Evolutionary conservation across 2,113 vertebrate species (phyloP).

Genomic region (Hymenochirus boettgeri): DNA sequence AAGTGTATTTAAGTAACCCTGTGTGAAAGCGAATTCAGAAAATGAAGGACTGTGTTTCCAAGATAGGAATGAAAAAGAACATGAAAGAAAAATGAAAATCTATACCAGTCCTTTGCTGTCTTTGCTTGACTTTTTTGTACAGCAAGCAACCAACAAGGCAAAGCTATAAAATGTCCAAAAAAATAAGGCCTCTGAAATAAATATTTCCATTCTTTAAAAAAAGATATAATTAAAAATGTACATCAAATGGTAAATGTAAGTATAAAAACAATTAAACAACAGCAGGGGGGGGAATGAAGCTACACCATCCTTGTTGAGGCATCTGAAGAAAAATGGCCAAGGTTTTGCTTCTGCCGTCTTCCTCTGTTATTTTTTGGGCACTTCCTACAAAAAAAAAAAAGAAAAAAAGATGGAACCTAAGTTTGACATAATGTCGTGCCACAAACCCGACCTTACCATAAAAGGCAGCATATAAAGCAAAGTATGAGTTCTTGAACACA

Average conservation of each 20-base stretch:
- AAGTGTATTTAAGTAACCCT: slow-evolving; percentile 68
- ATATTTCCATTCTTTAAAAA: slow-evolving; percentile 83
- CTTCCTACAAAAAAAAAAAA: slow-evolving; percentile 68
- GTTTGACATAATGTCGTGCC: too few relatives aligned
- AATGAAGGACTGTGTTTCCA: slow-evolving; percentile 30
- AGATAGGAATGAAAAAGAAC: slow-evolving; percentile 59
- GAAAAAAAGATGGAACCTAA: slow-evolving; percentile 42
- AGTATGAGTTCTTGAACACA: too few relatives aligned
- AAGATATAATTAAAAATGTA: slow-evolving; percentile 77
- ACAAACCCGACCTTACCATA: too few relatives aligned
- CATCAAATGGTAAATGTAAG: slow-evolving; percentile 79
- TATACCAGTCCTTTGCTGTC: slow-evolving; percentile 67
- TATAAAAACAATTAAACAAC: slow-evolving; percentile 67
- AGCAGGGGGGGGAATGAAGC: slow-evolving; percentile 47
- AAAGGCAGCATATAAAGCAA: too few relatives aligned
- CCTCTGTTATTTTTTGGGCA: slow-evolving; percentile 93
- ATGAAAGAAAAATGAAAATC: slow-evolving; percentile 59
- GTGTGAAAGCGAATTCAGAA: slow-evolving; percentile 68
- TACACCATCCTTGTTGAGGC: slow-evolving; percentile 94
- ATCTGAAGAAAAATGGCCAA: slow-evolving; percentile 93
- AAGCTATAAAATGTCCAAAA: slow-evolving; percentile 75
- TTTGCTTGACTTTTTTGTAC: slow-evolving; percentile 62
- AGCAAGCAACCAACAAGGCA: slow-evolving; percentile 61
- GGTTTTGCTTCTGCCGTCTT: slow-evolving; percentile 91
- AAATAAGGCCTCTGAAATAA: slow-evolving; percentile 95